Base-by-base conservation (phyloP, 2,797 vertebrate genomes). In the Enteromius mattozi region DNA sequence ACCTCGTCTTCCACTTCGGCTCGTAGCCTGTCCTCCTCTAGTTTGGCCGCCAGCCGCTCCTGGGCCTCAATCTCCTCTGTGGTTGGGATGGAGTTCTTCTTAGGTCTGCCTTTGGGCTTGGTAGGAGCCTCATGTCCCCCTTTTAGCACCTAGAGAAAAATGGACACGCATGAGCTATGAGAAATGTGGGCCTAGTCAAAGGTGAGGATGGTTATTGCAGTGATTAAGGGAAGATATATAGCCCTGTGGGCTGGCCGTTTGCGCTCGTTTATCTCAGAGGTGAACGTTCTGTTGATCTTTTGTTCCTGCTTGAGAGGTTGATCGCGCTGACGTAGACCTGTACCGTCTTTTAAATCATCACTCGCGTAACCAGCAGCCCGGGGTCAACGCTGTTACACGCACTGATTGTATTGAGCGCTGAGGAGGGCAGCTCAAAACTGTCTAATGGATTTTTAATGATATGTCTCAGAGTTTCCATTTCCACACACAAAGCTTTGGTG, bases 11-110 rank as follows among this genome's bases (percentile, higher is more conserved):
- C 83, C 84, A 35, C 74, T 13, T 5, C 89, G 69, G 83, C 77
- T 79, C 65, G 92, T 89, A 88, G 87, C 83, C 51, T 86, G 24
- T 94, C 92, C 56, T 95, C 89, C 86, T 94, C 95, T 87, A 94
- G 88, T 90, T 92, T 95, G 81, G 94, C 19, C 86, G 93, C 12
- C 86, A 98, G 89, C 47, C 95, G 96, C 91, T 99, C 98, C 86
- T 99, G 97, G 0, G 98, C 98, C 92, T 99, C 98, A 0, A 99
- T 98, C 88, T 99, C 98, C 92, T 99, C 98, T 0, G 97, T 98
- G 13, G 96, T 97, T 89, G 98, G 98, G 89, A 99, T 99, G 71
- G 98, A 99, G 92, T 99, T 99, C 91, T 99, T 99, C 94, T 99
- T 99, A n/a, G 98, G 98, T 78, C 98, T 94, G 19, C 98, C 98